A percentile compares a stretch with the other conserved stretches of the same genome.
phyloP scores from a whole-genome alignment of 1,140 invertebrate genomes.

The Hermatobates lingyangjiaoensis region DNA sequence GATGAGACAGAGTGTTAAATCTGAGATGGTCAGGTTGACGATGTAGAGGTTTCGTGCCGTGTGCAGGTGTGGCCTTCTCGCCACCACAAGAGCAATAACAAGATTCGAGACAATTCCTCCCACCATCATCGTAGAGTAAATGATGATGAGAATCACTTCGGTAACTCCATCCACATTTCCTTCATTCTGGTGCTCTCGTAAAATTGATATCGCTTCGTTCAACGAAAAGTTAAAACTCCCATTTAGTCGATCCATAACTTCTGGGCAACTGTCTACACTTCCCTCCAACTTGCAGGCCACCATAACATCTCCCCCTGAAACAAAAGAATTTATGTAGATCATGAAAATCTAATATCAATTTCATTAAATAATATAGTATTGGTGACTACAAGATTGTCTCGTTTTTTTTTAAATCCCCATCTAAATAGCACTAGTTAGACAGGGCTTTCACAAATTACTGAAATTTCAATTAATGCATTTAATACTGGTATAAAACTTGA shows the following conservation, averaged over 20 bases:
- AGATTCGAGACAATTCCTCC: conserved; percentile 25
- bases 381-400: too few species aligned
- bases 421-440: too few species aligned
- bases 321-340: too few species aligned
- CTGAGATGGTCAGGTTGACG: conserved; percentile 34
- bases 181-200: conserved; percentile 13
- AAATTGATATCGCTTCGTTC: conserved; percentile 16
- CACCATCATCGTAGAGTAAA: conserved; percentile 22
- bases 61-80: conserved; percentile 27
- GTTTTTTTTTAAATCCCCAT: too few species aligned
- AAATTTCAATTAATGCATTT: too few species aligned
- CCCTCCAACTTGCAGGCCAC: conserved; percentile 4
- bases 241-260: conserved; percentile 15
- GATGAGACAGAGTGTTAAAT: conserved; percentile 33
- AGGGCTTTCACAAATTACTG: too few species aligned
- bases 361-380: too few species aligned
- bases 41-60: conserved; percentile 35
- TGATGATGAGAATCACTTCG: conserved; percentile 9
- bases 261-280: background rate
- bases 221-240: conserved; percentile 18
- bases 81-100: conserved; percentile 25
- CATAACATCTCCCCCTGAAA: too few species aligned
- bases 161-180: conserved; percentile 14
- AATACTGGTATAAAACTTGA: too few species aligned
- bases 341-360: too few species aligned